Percentiles rank a stretch among this genome's conserved stretches.
phyloP scores from a whole-genome alignment of 2,797 vertebrate species.

The Lindbergichthys nudifrons region DNA sequence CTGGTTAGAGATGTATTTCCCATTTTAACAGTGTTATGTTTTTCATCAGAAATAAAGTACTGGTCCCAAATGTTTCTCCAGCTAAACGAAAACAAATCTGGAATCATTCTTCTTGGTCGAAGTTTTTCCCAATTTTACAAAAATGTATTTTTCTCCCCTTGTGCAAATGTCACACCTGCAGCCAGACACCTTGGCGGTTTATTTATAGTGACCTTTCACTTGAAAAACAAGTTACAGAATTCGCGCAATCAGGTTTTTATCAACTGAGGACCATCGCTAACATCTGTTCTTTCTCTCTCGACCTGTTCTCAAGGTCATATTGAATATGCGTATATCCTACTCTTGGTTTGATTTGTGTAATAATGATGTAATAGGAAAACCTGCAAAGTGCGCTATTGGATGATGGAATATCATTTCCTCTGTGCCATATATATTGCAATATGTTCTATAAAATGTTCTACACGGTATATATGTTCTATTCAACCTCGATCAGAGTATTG shows the following conservation, averaged over 20 bases:
- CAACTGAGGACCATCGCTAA: not conserved
- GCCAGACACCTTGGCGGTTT: not conserved
- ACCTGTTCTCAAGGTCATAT: not conserved
- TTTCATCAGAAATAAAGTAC: not conserved
- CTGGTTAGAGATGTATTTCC: not conserved
- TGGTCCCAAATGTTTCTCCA: not conserved
- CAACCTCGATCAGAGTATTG: too few species aligned
- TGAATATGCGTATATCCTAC: not conserved
- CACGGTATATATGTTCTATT: too few species aligned
- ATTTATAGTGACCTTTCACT: conserved; percentile 23
- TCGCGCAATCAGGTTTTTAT: conserved; percentile 15
- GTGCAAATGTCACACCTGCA: conserved; percentile 22
- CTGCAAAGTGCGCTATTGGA: too few species aligned
- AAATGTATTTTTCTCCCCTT: not conserved
- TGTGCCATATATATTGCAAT: not conserved
- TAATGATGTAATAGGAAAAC: too few species aligned
- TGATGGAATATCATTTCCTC: too few species aligned
- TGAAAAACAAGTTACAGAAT: conserved; percentile 14
- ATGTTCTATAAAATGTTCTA: too few species aligned
- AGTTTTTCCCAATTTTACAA: not conserved
- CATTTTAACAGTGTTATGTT: not conserved
- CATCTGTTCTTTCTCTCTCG: not conserved
- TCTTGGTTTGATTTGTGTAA: not conserved
- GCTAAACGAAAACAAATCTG: not conserved
- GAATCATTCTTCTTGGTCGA: not conserved